Percentiles rank a stretch among this genome's conserved stretches.
These are phyloP conservation scores for Strigamia crassipes DNA, from an alignment of 2,888 invertebrate species.

Conservation along the genomic window DNA sequence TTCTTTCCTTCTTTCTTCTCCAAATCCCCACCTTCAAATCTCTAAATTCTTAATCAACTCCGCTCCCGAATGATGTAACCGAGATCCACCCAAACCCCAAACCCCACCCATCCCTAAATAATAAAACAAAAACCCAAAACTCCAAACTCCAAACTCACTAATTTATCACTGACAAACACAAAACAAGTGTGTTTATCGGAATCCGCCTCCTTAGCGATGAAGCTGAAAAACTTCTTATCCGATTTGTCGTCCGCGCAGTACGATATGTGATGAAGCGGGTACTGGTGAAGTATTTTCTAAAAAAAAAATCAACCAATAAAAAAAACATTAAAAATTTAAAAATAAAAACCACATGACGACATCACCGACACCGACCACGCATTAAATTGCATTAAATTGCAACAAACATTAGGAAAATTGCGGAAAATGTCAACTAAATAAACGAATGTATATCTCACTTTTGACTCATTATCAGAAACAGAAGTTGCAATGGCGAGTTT, in stretches of 20 bases:
- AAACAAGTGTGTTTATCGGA: constrained; percentile 91
- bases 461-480: neutral
- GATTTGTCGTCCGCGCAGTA: constrained; percentile 99
- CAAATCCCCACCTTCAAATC: neutral
- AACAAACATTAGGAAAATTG: too few species aligned
- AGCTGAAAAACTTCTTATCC: constrained; percentile 95
- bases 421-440: neutral
- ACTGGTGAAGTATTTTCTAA: constrained; percentile 83
- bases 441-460: neutral
- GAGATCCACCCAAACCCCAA: neutral
- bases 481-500: constrained; percentile 7
- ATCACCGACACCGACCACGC: neutral
- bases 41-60: neutral
- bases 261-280: constrained; percentile 95
- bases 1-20: neutral
- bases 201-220: constrained; percentile 81
- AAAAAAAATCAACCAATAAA: constrained; percentile 52
- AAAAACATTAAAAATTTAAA: neutral
- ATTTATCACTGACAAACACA: constrained; percentile 95
- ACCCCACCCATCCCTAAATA: neutral
- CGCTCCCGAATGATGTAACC: neutral
- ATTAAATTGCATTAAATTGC: neutral
- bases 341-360: too few species aligned
- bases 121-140: neutral
- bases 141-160: constrained; percentile 62